Evolutionary conservation across 2,888 invertebrate species (phyloP).

Genomic region (Drosophila glabriapex): DNA sequence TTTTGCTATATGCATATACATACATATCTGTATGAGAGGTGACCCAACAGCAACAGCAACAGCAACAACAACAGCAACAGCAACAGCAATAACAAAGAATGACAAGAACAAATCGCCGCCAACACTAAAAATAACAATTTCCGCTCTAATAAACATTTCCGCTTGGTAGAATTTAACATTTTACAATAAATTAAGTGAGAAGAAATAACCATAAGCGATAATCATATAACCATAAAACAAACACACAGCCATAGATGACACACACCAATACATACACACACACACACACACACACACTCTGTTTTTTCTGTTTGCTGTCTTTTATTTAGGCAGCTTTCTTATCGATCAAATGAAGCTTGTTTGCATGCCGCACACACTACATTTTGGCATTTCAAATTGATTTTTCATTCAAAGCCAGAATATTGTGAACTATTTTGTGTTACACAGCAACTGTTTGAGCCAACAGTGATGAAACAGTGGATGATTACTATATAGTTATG

Average conservation of each 20-base stretch:
- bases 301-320: constrained; percentile 18
- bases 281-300: background rate
- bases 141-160: constrained; percentile 82
- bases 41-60: constrained; percentile 4
- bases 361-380: background rate
- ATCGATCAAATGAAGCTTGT: constrained; percentile 35
- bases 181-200: constrained; percentile 82
- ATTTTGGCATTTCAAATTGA: constrained; percentile 15
- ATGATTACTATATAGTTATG: background rate
- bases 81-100: constrained; percentile 18
- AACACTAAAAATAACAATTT: constrained; percentile 81
- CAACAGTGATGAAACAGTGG: background rate
- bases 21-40: constrained; percentile 5
- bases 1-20: constrained; percentile 19
- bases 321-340: constrained; percentile 46
- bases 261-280: constrained; percentile 6
- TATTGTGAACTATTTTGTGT: background rate
- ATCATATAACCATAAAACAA: constrained; percentile 54
- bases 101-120: constrained; percentile 51
- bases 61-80: constrained; percentile 2
- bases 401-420: constrained; percentile 1
- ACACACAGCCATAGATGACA: constrained; percentile 25
- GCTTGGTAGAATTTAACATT: constrained; percentile 81
- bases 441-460: background rate
- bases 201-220: constrained; percentile 72